Percentiles rank a stretch among this genome's conserved stretches.
Conservation (phyloP, 2,888 invertebrate genomes). For the Elmis aenea region DNA sequence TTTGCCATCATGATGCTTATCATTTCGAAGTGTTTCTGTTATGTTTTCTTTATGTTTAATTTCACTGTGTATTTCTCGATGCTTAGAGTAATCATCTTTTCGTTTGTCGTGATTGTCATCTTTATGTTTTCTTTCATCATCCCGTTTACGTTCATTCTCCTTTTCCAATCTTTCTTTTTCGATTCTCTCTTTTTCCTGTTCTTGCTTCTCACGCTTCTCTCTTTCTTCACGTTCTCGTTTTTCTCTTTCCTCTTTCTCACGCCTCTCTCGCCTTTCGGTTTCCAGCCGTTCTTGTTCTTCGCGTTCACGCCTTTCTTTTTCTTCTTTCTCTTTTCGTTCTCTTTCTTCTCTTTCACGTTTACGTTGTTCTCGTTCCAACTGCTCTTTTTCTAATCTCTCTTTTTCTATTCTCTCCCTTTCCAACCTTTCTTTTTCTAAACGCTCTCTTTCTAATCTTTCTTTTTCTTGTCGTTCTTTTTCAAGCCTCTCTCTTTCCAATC, state of each 20-base stretch:
- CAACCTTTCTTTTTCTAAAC: conserved; percentile 30
- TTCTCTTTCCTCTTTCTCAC: conserved; percentile 39
- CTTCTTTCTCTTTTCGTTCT: conserved; percentile 46
- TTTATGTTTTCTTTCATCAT: conserved; percentile 22
- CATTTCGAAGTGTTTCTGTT: conserved; percentile 39
- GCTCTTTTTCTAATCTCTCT: no score
- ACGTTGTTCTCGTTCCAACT: no score
- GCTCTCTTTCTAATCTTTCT: conserved; percentile 43
- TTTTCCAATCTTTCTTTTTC: conserved; percentile 36
- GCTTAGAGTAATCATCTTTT: conserved; percentile 50
- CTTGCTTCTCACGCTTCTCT: conserved; percentile 42
- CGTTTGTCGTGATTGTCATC: conserved; percentile 42
- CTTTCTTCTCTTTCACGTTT: conserved; percentile 44
- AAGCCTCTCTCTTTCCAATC: conserved; percentile 40
- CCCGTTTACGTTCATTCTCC: conserved; percentile 30
- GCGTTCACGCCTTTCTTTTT: conserved; percentile 45
- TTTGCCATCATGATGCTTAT: conserved; percentile 35
- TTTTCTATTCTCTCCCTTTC: conserved; percentile 37
- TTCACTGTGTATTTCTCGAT: conserved; percentile 51
- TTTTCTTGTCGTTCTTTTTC: conserved; percentile 44
- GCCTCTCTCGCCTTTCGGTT: conserved; percentile 34
- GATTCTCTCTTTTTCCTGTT: conserved; percentile 35
- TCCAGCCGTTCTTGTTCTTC: conserved; percentile 47
- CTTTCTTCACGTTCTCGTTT: conserved; percentile 46
- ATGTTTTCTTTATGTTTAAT: conserved; percentile 36